Conservation (phyloP, 2,797 vertebrate genomes). For the Alauda arvensis region DNA sequence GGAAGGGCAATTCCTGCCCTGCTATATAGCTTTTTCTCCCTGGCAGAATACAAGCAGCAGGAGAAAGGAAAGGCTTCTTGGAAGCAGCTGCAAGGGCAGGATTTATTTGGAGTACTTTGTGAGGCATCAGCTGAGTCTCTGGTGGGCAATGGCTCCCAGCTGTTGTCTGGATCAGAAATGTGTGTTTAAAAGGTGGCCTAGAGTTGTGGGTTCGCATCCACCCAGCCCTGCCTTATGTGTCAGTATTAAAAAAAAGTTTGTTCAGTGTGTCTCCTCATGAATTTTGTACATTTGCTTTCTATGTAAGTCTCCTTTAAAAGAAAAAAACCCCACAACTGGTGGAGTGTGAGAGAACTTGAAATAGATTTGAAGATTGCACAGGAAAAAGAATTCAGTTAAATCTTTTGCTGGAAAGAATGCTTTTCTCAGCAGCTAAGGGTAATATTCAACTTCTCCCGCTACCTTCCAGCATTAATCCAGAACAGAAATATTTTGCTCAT, state of each 20-base stretch:
- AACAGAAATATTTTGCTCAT: not conserved
- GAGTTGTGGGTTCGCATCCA: not conserved
- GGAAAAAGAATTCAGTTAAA: not conserved
- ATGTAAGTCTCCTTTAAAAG: not conserved
- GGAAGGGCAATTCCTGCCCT: not conserved
- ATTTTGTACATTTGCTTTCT: not conserved
- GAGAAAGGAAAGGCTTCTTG: not conserved
- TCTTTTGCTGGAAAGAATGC: not conserved
- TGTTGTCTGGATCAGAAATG: not conserved
- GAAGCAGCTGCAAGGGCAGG: not conserved
- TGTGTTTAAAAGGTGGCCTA: not conserved
- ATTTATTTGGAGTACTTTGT: not conserved
- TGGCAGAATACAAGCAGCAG: not conserved
- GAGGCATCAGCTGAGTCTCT: not conserved
- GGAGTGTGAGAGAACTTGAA: not conserved
- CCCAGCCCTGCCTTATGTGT: not conserved
- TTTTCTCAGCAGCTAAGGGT: not conserved
- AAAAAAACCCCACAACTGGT: not conserved
- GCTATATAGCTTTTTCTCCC: not conserved
- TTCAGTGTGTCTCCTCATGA: not conserved
- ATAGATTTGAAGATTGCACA: not conserved
- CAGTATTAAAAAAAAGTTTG: not conserved
- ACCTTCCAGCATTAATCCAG: not conserved
- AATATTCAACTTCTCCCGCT: not conserved
- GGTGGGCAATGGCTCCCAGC: not conserved